These are phyloP conservation scores for Aphidius gifuensis DNA, from an alignment of 1,140 invertebrate genomes.

Conservation along the genomic window DNA sequence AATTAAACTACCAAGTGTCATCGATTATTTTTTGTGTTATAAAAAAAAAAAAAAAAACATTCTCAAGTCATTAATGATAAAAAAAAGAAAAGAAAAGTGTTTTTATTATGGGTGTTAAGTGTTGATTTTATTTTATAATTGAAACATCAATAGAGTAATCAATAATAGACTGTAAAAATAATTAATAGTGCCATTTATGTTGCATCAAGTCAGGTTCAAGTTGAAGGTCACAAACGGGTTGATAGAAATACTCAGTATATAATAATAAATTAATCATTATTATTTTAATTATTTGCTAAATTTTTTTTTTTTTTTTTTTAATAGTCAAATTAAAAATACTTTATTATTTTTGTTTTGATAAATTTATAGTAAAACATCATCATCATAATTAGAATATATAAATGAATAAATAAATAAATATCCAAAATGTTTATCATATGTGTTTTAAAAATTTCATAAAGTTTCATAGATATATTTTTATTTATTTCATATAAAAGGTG, in stretches of 20 bases:
- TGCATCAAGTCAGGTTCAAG: constrained; percentile 18
- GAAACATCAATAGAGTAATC: not conserved
- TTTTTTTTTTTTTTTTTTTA: too few relatives aligned
- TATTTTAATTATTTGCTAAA: too few relatives aligned
- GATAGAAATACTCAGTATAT: not conserved
- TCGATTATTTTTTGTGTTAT: not conserved
- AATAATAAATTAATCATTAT: too few relatives aligned
- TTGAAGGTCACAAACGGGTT: constrained; percentile 17
- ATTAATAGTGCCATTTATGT: not conserved
- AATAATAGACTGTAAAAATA: not conserved
- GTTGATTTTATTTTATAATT: too few relatives aligned
- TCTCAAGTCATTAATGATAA: not conserved
- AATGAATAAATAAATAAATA: too few relatives aligned
- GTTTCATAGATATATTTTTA: not conserved
- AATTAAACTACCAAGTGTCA: too few relatives aligned
- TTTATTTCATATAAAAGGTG: constrained; percentile 28
- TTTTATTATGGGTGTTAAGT: too few relatives aligned
- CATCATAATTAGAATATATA: too few relatives aligned
- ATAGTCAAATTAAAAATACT: too few relatives aligned
- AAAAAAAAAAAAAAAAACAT: not conserved
- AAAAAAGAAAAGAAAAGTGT: not conserved
- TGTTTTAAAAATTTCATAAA: not conserved
- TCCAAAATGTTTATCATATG: too few relatives aligned
- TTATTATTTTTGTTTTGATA: too few relatives aligned
- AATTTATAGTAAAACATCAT: too few relatives aligned